Evolutionary conservation across 2,113 vertebrate species (phyloP), one percentile per base, ranked within the genome.

Genomic region (Amazona vittata): DNA sequence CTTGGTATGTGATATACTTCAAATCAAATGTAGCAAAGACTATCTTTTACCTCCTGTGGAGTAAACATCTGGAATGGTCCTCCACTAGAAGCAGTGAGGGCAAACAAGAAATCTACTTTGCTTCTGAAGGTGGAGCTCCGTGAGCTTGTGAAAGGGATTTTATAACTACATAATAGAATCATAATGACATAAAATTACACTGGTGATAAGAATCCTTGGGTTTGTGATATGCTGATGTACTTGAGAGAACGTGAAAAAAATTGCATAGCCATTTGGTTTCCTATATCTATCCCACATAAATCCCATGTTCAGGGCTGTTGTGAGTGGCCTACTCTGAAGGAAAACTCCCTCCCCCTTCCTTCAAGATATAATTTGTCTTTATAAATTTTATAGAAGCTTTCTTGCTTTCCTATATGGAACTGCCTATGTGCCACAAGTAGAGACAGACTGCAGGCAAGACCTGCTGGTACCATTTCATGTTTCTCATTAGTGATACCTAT

Each of bases 301-400:
- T 86, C 60, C 77, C 83, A 60, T 82, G 89, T 77, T 96, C 77
- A 94, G 59, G 86, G 39, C 65, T 92, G 83, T 63, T 93, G 74
- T 55, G 63, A 25, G 37, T 89, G 77, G 31, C 68, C 64, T 70
- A 46, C 35, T 91, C 53, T 68, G 60, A 86, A 71, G 49, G 25
- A 86, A 82, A 92, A 68, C 55, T 71, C 55, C 33, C 86, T 78
- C 65, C 76, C 6, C n/a, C 43, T 89, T 75, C 86, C 86, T 83
- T 67, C 62, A 64, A 84, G 80, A 71, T 20, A 8, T 55, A 86
- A 75, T 82, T 96, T 92, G 12, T 39, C 86, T 89, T 91, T 77
- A 59, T 59, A 59, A 35, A 59, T 35, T 59, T 35, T 59, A 35
- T 24, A 84, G 65, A 74, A 31, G 31, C 47, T 80, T 94, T 79